Conservation (phyloP, 92 coral and sea anemone species). For the Virgularia gustaviana region DNA sequence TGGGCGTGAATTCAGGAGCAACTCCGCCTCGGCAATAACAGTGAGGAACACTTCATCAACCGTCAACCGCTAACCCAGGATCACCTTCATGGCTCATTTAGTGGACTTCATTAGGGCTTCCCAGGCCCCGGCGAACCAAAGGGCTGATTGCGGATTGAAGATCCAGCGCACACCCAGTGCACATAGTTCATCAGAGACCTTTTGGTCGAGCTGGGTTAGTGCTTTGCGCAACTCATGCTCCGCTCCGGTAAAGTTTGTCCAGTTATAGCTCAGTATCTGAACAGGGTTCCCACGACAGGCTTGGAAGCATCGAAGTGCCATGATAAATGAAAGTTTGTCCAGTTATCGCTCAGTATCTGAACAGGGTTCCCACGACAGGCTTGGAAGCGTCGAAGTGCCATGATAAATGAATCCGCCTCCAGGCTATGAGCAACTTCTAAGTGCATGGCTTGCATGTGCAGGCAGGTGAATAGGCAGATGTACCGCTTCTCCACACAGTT, state of each 20-base stretch:
- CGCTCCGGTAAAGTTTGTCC: constrained; percentile 19
- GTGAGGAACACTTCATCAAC: constrained; percentile 45
- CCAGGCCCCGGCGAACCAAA: constrained; percentile 45
- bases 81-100: constrained; percentile 37
- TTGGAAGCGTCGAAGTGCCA: constrained; percentile 34
- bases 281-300: no score
- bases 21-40: constrained; percentile 33
- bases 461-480: no score
- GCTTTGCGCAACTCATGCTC: constrained; percentile 28
- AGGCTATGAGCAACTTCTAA: no score
- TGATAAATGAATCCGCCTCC: constrained; percentile 43
- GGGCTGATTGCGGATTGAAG: constrained; percentile 39
- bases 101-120: constrained; percentile 39
- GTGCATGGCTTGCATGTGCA: no score
- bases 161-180: constrained; percentile 30
- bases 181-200: constrained; percentile 14
- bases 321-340: constrained; percentile 14
- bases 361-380: no score
- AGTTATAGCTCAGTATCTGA: no score
- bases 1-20: constrained; percentile 39
- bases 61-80: constrained; percentile 32
- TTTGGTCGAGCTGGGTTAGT: constrained; percentile 16
- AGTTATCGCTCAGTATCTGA: no score
- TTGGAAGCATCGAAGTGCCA: constrained; percentile 26
- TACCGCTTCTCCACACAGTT: constrained; percentile 45